Evolutionary conservation across 2,888 invertebrate species (phyloP), one percentile per base, ranked within the genome.

Genomic region (Cactoblastis cactorum): DNA sequence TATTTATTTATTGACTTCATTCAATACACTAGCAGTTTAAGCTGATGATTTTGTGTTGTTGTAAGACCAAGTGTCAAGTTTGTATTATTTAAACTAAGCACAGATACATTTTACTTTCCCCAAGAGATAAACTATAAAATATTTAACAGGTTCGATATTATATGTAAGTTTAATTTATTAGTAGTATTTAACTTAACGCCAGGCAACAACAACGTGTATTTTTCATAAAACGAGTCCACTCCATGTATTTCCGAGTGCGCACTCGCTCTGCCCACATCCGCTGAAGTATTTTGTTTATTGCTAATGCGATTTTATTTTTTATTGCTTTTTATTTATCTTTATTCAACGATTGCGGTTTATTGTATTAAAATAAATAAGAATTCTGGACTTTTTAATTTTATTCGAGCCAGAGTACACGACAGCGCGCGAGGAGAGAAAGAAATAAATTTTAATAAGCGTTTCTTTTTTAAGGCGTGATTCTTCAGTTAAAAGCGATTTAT

Each of bases 331-430:
- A 88, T 89, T 89, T 89, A 89, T 89, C 88, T 88, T 88, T 88
- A 89, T 89, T 89, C 88, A 87, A 81, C 87, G 89, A 87, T 89
- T 88, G 89, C 88, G 84, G 88, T 89, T 88, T 89, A 89, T 89
- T 89, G 88, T 89, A 89, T 89, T 88, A 89, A 89, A 88, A 89
- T 89, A 89, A 89, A 89, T 87, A 89, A 88, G 88, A 89, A 87
- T 88, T 87, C 86, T 85, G 80, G 86, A 87, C 86, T 88, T 88
- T 89, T 89, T 88, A 88, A 89, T 89, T 89, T 89, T 89, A 85
- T 89, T 88, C 80, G 79, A 77, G 77, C 67, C 85, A 74, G 77
- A 80, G 86, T 87, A 88, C 89, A 88, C 83, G 87, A 87, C 89
- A 82, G 81, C 73, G 81, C 82, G 81, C 81, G 84, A 77, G 74